Conservation (phyloP, 1,140 invertebrate species). For the Cotesia vestalis region DNA sequence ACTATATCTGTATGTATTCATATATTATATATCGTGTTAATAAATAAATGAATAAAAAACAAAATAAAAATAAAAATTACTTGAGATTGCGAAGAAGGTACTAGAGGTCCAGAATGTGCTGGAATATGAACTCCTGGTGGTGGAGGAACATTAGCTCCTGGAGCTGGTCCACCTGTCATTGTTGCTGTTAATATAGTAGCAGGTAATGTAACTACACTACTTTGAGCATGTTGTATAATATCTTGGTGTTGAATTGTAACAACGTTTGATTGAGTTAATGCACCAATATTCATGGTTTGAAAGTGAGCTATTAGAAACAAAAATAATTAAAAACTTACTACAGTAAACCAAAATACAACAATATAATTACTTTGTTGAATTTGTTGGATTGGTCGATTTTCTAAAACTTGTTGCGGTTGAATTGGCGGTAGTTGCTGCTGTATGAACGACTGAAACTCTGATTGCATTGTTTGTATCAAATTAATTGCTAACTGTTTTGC, state of each 20-base stretch:
- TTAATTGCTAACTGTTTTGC: slow-evolving; percentile 79
- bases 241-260: slow-evolving; percentile 66
- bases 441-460: slow-evolving; percentile 74
- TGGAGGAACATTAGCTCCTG: slow-evolving; percentile 54
- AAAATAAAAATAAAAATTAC: slow-evolving; percentile 44
- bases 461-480: slow-evolving; percentile 82
- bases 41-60: neutral
- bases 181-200: slow-evolving; percentile 63
- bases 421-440: slow-evolving; percentile 67
- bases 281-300: slow-evolving; percentile 65
- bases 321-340: slow-evolving; percentile 30
- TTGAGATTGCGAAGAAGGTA: slow-evolving; percentile 58
- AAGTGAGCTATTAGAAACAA: slow-evolving; percentile 57
- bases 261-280: slow-evolving; percentile 62
- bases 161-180: slow-evolving; percentile 57
- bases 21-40: slow-evolving; percentile 8
- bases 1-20: too few species aligned
- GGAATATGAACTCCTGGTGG: slow-evolving; percentile 61
- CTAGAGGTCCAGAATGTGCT: slow-evolving; percentile 57
- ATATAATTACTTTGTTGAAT: slow-evolving; percentile 52
- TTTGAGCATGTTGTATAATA: slow-evolving; percentile 64
- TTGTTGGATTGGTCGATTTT: slow-evolving; percentile 58
- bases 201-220: slow-evolving; percentile 60
- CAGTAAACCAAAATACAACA: slow-evolving; percentile 21
- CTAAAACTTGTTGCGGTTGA: slow-evolving; percentile 59